phyloP scores from a whole-genome alignment of 1,140 invertebrate species.

The Heliconius hermathena region DNA sequence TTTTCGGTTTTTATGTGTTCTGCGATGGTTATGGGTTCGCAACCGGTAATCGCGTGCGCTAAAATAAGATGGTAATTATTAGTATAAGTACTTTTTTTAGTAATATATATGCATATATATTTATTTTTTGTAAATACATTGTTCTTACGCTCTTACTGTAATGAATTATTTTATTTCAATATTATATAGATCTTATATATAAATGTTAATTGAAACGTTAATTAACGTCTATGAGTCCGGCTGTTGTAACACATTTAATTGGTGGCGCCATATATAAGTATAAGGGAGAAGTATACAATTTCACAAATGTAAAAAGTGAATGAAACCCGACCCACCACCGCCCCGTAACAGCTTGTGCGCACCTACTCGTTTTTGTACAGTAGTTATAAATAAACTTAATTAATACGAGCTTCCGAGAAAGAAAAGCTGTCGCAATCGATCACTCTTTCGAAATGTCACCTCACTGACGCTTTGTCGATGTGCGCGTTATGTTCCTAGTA shows the following conservation, averaged over 20 bases:
- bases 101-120: too few relatives aligned
- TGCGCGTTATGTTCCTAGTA: background rate
- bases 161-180: too few relatives aligned
- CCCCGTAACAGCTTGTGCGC: background rate
- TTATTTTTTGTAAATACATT: too few relatives aligned
- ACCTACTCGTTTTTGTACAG: background rate
- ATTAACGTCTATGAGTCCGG: too few relatives aligned
- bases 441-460: background rate
- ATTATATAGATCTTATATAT: too few relatives aligned
- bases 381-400: constrained; percentile 7
- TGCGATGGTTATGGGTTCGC: too few relatives aligned
- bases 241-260: background rate
- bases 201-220: too few relatives aligned
- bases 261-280: background rate
- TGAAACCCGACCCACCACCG: background rate
- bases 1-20: too few relatives aligned
- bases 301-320: background rate
- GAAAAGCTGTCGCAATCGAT: constrained; percentile 5
- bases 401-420: constrained; percentile 12
- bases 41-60: too few relatives aligned
- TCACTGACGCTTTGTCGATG: background rate
- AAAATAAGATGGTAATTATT: too few relatives aligned
- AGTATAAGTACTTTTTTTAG: too few relatives aligned
- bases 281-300: background rate
- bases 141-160: too few relatives aligned